Conservation (phyloP, 2,113 vertebrate genomes). For the Morone saxatilis region DNA sequence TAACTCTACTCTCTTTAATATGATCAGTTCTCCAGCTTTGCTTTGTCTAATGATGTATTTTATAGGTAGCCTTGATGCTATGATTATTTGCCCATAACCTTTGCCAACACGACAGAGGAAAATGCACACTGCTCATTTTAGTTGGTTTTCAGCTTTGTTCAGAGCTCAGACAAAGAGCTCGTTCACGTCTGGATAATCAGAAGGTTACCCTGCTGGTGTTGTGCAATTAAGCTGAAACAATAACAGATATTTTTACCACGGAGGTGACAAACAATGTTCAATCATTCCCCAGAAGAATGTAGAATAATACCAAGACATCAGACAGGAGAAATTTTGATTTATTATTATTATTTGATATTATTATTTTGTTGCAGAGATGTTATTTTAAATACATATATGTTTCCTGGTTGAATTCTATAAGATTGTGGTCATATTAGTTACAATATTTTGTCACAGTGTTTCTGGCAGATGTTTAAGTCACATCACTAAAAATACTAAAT, state of each 20-base stretch:
- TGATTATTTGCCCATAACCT: not conserved
- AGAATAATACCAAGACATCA: not conserved
- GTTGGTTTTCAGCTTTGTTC: not conserved
- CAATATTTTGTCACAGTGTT: not conserved
- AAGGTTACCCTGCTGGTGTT: slow-evolving; percentile 20
- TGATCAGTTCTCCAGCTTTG: not conserved
- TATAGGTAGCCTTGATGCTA: not conserved
- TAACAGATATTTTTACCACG: not conserved
- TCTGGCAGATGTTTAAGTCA: not conserved
- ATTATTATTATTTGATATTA: no score
- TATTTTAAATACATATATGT: not conserved
- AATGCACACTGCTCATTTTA: not conserved
- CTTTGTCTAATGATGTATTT: not conserved
- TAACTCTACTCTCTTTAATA: not conserved
- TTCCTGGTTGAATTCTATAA: not conserved
- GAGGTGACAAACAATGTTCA: not conserved
- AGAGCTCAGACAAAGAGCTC: slow-evolving; percentile 15
- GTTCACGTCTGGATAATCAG: slow-evolving; percentile 27
- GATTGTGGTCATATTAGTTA: not conserved
- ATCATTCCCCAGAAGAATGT: not conserved
- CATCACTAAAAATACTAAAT: no score
- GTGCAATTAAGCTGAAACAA: slow-evolving; percentile 27
- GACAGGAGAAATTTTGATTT: not conserved
- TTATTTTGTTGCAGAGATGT: not conserved
- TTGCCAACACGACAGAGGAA: not conserved